Evolutionary conservation across 2,113 vertebrate genomes (phyloP).

Genomic region (Sialia sialis): DNA sequence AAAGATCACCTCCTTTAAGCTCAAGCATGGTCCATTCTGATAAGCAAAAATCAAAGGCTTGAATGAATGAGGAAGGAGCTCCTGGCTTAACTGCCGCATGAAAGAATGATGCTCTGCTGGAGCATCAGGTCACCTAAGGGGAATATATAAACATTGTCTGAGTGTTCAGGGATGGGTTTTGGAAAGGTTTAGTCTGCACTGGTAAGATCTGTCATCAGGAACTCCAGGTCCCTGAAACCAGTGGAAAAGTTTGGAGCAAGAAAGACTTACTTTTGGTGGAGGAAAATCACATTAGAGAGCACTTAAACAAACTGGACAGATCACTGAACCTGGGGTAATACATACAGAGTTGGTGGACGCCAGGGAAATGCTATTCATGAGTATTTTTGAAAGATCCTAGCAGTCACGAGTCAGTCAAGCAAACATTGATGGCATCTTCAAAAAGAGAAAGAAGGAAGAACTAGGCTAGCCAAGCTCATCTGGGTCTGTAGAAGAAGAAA

Average conservation of each 20-base stretch:
- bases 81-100: background rate
- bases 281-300: background rate
- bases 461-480: background rate
- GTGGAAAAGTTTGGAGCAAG: background rate
- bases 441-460: background rate
- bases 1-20: background rate
- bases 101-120: background rate
- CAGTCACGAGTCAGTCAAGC: background rate
- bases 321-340: background rate
- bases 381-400: background rate
- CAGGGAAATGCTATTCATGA: background rate
- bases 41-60: background rate
- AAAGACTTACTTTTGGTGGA: background rate
- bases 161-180: background rate
- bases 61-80: background rate
- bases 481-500: background rate
- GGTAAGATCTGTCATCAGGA: background rate
- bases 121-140: background rate
- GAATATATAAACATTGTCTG: background rate
- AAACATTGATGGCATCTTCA: background rate
- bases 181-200: background rate
- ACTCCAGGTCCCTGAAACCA: background rate
- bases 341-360: background rate
- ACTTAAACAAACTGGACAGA: background rate
- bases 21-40: background rate